These are phyloP conservation scores for Campopleginae sp. DNA, from an alignment of 2,888 invertebrate genomes.

Conservation along the genomic window DNA sequence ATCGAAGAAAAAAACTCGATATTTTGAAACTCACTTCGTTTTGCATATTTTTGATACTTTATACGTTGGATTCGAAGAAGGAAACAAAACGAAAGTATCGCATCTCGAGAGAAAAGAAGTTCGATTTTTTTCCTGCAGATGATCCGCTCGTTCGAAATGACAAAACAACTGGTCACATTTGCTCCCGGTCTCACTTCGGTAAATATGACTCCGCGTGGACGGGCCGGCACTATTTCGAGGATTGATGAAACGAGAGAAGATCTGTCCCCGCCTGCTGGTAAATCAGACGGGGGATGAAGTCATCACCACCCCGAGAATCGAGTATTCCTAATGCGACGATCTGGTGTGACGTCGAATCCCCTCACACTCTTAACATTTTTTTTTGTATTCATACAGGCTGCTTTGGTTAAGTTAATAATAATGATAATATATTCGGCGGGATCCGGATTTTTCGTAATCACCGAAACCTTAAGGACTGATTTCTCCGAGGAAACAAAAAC, in stretches of 20 bases:
- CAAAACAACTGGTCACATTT: slow-evolving; percentile 63
- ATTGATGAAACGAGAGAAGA: slow-evolving; percentile 58
- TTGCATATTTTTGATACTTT: not conserved
- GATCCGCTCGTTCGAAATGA: slow-evolving; percentile 34
- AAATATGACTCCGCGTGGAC: slow-evolving; percentile 40
- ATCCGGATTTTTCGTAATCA: not conserved
- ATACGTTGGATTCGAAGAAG: not conserved
- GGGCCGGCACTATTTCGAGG: slow-evolving; percentile 34
- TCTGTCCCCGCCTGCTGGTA: slow-evolving; percentile 58
- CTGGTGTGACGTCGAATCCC: slow-evolving; percentile 34
- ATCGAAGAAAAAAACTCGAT: not conserved
- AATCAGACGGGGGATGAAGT: slow-evolving; percentile 79
- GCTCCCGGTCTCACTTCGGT: slow-evolving; percentile 63
- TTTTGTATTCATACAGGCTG: slow-evolving; percentile 59
- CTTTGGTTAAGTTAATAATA: not conserved
- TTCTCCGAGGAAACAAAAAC: not conserved
- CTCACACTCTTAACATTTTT: not conserved
- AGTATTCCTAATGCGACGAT: slow-evolving; percentile 47
- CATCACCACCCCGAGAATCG: slow-evolving; percentile 73
- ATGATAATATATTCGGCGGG: not conserved
- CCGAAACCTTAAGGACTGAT: not conserved
- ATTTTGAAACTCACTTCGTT: not conserved
- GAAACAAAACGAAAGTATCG: not conserved
- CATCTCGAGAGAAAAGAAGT: not conserved
- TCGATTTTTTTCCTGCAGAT: not conserved